Conservation (phyloP, 2,888 invertebrate genomes). For the Pachymerium ferrugineum region DNA sequence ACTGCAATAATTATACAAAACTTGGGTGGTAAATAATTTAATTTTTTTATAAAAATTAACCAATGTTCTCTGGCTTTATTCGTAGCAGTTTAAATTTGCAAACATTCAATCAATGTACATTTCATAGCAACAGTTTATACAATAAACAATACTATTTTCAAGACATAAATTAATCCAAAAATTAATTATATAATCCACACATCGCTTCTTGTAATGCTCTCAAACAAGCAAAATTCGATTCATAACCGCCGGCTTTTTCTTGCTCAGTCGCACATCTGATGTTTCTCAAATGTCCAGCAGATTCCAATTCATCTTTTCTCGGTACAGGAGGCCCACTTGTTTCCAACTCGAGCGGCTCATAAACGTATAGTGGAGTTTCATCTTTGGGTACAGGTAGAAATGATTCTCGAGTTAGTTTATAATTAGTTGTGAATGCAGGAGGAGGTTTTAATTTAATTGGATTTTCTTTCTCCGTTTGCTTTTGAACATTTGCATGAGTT, state of each 20-base stretch:
- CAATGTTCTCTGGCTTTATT: background rate
- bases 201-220: slow-evolving; percentile 84
- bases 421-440: slow-evolving; percentile 73
- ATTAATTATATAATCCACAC: slow-evolving; percentile 54
- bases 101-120: background rate
- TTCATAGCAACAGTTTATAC: slow-evolving; percentile 1
- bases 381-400: slow-evolving; percentile 67
- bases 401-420: slow-evolving; percentile 66
- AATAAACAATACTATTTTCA: slow-evolving; percentile 5
- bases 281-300: slow-evolving; percentile 65
- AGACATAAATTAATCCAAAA: no score
- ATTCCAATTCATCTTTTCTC: slow-evolving; percentile 57
- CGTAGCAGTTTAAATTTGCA: background rate
- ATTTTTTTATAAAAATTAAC: background rate
- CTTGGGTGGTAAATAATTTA: background rate
- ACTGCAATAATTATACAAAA: background rate
- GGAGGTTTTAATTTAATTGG: no score
- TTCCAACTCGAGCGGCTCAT: slow-evolving; percentile 57
- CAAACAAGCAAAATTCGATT: slow-evolving; percentile 72
- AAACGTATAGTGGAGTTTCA: slow-evolving; percentile 69
- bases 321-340: slow-evolving; percentile 73
- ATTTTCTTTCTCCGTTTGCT: slow-evolving; percentile 55
- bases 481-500: slow-evolving; percentile 63
- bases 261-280: slow-evolving; percentile 65
- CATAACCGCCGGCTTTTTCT: slow-evolving; percentile 83